Base-by-base conservation (phyloP, 30 jellyfish, hydroid and myxozoan species). In the Phacellophora camtschatica region DNA sequence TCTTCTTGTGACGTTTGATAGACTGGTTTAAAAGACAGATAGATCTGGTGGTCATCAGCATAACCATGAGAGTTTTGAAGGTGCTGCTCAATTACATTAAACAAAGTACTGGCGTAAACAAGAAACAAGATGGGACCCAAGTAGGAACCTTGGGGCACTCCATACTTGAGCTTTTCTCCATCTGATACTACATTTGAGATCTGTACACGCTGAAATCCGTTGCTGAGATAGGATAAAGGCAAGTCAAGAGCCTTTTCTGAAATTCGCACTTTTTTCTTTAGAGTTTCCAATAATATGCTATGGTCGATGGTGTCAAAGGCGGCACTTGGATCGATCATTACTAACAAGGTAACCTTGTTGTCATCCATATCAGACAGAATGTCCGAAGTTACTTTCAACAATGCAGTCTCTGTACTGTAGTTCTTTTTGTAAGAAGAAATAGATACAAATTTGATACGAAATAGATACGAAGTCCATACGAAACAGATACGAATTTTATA, bases 71-170 rank as follows among this genome's bases (percentile, higher is more conserved):
- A 34, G 0, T 37, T 15, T 29, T 34, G 71, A 35, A 37, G 42
- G 16, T 31, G 71, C 24, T 43, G 35, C 43, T 43, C 42, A 15
- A 68, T 29, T 2, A 68, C 42, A 35, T 68, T 35, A 30, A 37
- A 37, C 39, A 68, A 23, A 7, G 65, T 48, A 45, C 71, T 23
- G 2, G 79, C 77, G 49, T 71, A 71, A 15, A 71, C 30, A 0
- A 71, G 65, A 32, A 45, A 49, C 50, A 42, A 49, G 2, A 71
- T 45, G 4, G 85, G 85, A 25, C 85, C 76, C 16, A 71, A 34
- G 55, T 51, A 48, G 18, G 85, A 71, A 16, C 85, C 85, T 51
- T 71, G 85, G 0, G 85, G 79, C 2, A 71, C 85, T 1, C 85
- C 85, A 71, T 50, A 71, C 20, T 51, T 33, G 29, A 71, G 79